Evolutionary conservation across 2,113 vertebrate species (phyloP).

Genomic region (Nipponia nippon): DNA sequence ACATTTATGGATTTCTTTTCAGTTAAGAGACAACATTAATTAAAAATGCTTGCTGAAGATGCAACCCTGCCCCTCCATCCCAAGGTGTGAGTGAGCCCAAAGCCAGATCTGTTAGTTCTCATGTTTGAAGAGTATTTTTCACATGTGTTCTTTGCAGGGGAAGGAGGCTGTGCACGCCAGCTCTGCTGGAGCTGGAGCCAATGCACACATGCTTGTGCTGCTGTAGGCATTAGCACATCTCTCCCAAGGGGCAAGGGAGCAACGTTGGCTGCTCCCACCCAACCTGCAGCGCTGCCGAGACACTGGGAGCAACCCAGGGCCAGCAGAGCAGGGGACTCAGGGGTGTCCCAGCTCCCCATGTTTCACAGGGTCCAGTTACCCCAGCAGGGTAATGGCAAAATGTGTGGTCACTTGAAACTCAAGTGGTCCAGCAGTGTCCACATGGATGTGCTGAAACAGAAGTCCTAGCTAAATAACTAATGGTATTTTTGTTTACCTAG

Average conservation of each 20-base stretch:
- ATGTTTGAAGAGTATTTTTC: not conserved
- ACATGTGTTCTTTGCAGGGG: not conserved
- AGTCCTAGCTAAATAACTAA: not conserved
- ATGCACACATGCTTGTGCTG: accelerated
- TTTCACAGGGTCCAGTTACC: not conserved
- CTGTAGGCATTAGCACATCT: accelerated
- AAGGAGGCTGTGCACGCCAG: not conserved
- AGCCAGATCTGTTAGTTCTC: not conserved
- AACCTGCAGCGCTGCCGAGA: accelerated
- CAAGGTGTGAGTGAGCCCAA: not conserved
- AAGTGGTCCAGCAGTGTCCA: not conserved
- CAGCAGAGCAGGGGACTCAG: accelerated
- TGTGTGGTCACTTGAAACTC: not conserved
- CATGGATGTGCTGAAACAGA: not conserved
- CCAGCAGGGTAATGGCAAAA: not conserved
- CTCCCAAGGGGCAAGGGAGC: not conserved
- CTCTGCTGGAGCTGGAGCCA: not conserved
- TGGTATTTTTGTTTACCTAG: constrained; percentile 18
- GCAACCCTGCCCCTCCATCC: not conserved
- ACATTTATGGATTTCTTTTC: not conserved
- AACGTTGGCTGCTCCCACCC: not conserved
- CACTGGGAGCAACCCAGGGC: not conserved
- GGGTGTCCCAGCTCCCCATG: not conserved
- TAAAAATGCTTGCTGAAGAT: not conserved
- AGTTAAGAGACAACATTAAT: not conserved